phyloP scores from a whole-genome alignment of 1,140 invertebrate species.

The Anoplophora glabripennis region DNA sequence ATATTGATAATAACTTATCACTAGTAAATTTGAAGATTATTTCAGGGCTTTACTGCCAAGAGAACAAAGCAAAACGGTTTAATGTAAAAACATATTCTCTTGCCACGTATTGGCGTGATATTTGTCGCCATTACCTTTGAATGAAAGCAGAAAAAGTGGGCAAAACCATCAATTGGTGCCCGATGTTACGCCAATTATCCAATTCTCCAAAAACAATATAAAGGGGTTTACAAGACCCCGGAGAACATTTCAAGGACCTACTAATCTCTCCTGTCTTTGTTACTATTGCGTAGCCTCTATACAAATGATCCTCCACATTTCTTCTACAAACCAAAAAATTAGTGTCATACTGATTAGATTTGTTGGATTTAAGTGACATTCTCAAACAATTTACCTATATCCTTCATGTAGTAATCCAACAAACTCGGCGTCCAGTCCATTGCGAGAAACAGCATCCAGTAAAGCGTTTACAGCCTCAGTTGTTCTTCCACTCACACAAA shows the following conservation, averaged over 20 bases:
- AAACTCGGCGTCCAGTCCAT: slow-evolving; percentile 57
- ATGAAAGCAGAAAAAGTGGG: slow-evolving; percentile 72
- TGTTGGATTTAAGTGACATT: neutral
- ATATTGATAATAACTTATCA: no score
- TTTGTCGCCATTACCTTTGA: slow-evolving; percentile 57
- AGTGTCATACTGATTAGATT: neutral
- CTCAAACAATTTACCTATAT: slow-evolving; percentile 27
- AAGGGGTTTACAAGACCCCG: slow-evolving; percentile 64
- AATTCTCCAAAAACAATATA: slow-evolving; percentile 91
- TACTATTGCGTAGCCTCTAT: slow-evolving; percentile 57
- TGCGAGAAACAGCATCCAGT: slow-evolving; percentile 62
- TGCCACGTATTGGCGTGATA: no score
- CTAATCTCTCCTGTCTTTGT: slow-evolving; percentile 50
- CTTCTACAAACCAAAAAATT: slow-evolving; percentile 41
- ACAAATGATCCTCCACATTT: slow-evolving; percentile 56
- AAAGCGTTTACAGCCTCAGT: slow-evolving; percentile 66
- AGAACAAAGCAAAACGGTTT: no score
- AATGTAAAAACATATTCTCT: no score
- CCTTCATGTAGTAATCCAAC: slow-evolving; percentile 53
- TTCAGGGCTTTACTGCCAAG: no score
- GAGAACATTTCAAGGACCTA: slow-evolving; percentile 62
- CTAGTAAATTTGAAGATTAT: no score
- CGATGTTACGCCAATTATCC: slow-evolving; percentile 83
- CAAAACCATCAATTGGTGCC: slow-evolving; percentile 60
- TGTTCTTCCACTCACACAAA: slow-evolving; percentile 62